Conservation (phyloP, 2,888 invertebrate species). For the Pristionchus exspectatus region DNA sequence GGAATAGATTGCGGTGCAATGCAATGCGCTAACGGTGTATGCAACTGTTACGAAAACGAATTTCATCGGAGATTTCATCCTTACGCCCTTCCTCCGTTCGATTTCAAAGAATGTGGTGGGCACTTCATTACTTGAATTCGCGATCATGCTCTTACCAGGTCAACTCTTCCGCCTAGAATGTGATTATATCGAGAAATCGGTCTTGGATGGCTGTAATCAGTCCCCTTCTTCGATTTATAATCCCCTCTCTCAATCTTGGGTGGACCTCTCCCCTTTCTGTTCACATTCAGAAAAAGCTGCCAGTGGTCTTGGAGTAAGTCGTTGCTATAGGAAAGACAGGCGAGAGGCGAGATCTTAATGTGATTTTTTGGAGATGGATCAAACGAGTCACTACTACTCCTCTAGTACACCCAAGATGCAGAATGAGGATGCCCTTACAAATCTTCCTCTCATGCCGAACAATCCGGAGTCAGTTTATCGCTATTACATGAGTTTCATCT, state of each 20-base stretch:
- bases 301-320: neutral
- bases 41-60: neutral
- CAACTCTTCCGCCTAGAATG: neutral
- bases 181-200: neutral
- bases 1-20: neutral
- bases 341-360: neutral
- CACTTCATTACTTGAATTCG: neutral
- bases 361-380: neutral
- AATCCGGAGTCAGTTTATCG: neutral
- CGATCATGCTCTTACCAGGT: neutral
- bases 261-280: neutral
- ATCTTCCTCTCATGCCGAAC: neutral
- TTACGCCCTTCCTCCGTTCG: neutral
- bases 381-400: neutral
- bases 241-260: neutral
- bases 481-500: too few relatives aligned
- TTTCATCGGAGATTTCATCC: neutral
- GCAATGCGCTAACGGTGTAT: neutral
- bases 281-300: neutral
- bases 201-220: neutral
- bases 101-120: neutral
- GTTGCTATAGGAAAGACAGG: neutral
- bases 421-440: neutral
- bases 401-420: neutral
- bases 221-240: neutral